Evolutionary conservation across 2,797 vertebrate genomes (phyloP), one percentile per base, ranked within the genome.

Genomic region (Atherinosoma microstoma): DNA sequence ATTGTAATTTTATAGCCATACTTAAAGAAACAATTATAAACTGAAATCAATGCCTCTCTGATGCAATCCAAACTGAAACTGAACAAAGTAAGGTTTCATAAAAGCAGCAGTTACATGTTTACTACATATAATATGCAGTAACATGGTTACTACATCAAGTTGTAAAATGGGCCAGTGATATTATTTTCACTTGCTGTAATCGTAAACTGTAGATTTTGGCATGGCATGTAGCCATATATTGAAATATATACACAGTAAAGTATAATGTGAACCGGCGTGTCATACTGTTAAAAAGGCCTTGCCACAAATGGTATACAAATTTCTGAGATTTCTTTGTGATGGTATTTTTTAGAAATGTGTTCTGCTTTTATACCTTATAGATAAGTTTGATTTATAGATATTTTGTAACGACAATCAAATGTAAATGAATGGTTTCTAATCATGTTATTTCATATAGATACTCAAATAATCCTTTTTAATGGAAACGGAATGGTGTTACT

Each of bases 401-500:
- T 94, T 94, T 94, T 94, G 83, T 94, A 94, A 92, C 79, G 94
- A 94, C 93, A 94, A 94, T 94, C 93, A 94, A 90, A 90, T 94
- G 94, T 94, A 94, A 93, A 94, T 90, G 38, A 91, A 88, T 89
- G 87, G 89, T 94, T 94, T 94, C 86, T 94, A 94, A 93, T 89
- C 86, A 80, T 80, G 84, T 88, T 87, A 87, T 88, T 90, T 89
- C 88, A 88, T 80, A 78, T 88, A 88, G 82, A 84, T 87, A 79
- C 85, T 84, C 67, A 93, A 90, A 90, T 89, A 82, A 85, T 87
- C 76, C 70, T 93, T 90, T 93, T 86, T 92, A 90, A 89, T 81
- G 81, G 76, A 84, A 85, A 86, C 74, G 6, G 64, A 67, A 87
- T 84, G 85, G 78, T 83, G 85, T 91, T 87, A 70, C 74, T 83